phyloP scores from a whole-genome alignment of 1,140 invertebrate genomes.

The Papilio xuthus region DNA sequence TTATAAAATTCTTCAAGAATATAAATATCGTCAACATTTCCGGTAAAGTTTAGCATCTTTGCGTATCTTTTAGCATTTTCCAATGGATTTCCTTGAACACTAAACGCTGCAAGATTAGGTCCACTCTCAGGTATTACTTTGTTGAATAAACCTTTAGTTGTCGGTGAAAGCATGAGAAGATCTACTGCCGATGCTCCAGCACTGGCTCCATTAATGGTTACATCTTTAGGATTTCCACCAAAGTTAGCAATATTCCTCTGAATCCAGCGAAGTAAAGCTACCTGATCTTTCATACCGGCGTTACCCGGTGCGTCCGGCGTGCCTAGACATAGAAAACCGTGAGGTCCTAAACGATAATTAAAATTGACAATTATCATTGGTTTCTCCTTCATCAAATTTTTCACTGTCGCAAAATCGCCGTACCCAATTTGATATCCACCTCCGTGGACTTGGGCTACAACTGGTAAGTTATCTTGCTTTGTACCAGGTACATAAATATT shows the following conservation, averaged over 20 bases:
- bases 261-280: conserved; percentile 56
- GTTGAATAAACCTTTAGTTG: conserved; percentile 52
- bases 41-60: conserved; percentile 40
- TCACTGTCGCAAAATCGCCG: conserved; percentile 37
- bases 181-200: conserved; percentile 48
- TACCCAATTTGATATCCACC: conserved; percentile 50
- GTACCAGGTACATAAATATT: conserved; percentile 49
- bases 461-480: conserved; percentile 44
- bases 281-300: conserved; percentile 62
- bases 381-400: conserved; percentile 42
- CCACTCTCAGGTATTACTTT: conserved; percentile 37
- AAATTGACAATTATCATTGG: conserved; percentile 51
- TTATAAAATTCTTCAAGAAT: conserved; percentile 53
- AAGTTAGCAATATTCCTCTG: conserved; percentile 53
- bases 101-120: no score
- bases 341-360: conserved; percentile 51
- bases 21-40: conserved; percentile 47
- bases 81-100: conserved; percentile 23
- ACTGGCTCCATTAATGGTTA: conserved; percentile 53
- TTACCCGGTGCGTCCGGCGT: conserved; percentile 55
- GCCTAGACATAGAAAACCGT: conserved; percentile 58
- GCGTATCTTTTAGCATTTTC: conserved; percentile 38
- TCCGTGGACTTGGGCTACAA: conserved; percentile 53
- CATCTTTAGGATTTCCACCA: conserved; percentile 33
- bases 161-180: conserved; percentile 47